These are phyloP conservation scores for Alectura lathami DNA, from an alignment of 2,113 vertebrate species.

Conservation along the genomic window DNA sequence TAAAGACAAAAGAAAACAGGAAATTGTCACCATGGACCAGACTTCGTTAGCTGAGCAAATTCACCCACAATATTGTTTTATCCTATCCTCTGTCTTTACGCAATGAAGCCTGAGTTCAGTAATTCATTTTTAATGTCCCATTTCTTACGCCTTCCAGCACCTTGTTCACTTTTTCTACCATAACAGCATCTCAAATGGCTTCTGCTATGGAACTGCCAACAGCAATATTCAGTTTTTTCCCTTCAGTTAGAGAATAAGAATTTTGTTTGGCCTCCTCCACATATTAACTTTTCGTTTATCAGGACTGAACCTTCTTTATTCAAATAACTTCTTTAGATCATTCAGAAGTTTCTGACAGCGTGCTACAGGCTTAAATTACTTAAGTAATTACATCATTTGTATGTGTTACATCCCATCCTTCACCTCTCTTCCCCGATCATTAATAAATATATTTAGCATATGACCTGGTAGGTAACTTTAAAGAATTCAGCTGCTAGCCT, in stretches of 20 bases:
- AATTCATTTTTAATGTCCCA: constrained; percentile 53
- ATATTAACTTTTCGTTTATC: background rate
- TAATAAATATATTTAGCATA: constrained; percentile 46
- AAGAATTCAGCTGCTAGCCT: constrained; percentile 33
- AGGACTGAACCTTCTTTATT: background rate
- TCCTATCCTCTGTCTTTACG: background rate
- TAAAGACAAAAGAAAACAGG: constrained; percentile 52
- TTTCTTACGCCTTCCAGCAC: constrained; percentile 51
- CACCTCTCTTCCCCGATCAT: background rate
- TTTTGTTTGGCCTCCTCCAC: background rate
- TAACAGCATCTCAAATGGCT: constrained; percentile 1
- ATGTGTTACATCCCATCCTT: constrained; percentile 30
- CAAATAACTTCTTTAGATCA: background rate
- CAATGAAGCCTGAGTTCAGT: constrained; percentile 8
- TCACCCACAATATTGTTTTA: constrained; percentile 3
- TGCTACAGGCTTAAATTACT: constrained; percentile 22
- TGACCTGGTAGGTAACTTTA: constrained; percentile 6
- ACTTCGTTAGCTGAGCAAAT: constrained; percentile 11
- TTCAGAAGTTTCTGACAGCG: background rate
- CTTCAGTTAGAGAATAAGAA: background rate
- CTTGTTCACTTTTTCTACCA: constrained; percentile 34
- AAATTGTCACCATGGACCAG: constrained; percentile 41
- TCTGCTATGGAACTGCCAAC: constrained; percentile 29
- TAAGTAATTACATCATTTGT: constrained; percentile 27
- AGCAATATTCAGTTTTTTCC: background rate